phyloP scores from a whole-genome alignment of 1,140 invertebrate species.

The Bombus impatiens region DNA sequence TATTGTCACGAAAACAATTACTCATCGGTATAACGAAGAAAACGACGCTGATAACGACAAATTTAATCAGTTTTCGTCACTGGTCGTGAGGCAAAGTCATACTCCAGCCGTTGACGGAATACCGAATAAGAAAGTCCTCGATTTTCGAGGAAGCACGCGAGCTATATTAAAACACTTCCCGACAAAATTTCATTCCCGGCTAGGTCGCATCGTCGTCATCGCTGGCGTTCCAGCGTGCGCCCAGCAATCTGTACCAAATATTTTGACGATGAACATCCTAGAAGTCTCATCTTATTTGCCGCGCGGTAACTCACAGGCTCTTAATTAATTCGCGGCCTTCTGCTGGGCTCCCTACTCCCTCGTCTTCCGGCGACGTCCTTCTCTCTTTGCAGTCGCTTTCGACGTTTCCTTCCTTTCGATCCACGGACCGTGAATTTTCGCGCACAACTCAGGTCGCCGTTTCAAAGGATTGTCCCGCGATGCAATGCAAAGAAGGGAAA shows the following conservation, averaged over 20 bases:
- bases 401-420: conserved; percentile 25
- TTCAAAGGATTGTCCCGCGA: conserved; percentile 1
- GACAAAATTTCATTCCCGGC: not conserved
- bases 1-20: not conserved
- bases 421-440: conserved; percentile 36
- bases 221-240: conserved; percentile 1
- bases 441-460: not conserved
- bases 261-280: conserved; percentile 14
- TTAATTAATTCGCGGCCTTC: conserved; percentile 75
- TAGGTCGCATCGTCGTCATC: conserved; percentile 5
- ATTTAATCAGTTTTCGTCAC: not conserved
- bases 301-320: conserved; percentile 65
- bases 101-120: too few relatives aligned
- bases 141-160: not conserved
- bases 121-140: not conserved
- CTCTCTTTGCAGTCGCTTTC: not conserved
- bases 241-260: conserved; percentile 43
- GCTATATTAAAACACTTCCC: not conserved
- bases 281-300: conserved; percentile 57
- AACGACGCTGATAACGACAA: not conserved
- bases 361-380: not conserved
- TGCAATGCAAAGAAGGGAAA: not conserved
- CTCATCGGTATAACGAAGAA: not conserved
- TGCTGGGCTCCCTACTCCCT: not conserved
- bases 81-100: not conserved